Base-by-base conservation (phyloP, 35 echinoderm and acorn worm genomes). In the Acanthaster planci region DNA sequence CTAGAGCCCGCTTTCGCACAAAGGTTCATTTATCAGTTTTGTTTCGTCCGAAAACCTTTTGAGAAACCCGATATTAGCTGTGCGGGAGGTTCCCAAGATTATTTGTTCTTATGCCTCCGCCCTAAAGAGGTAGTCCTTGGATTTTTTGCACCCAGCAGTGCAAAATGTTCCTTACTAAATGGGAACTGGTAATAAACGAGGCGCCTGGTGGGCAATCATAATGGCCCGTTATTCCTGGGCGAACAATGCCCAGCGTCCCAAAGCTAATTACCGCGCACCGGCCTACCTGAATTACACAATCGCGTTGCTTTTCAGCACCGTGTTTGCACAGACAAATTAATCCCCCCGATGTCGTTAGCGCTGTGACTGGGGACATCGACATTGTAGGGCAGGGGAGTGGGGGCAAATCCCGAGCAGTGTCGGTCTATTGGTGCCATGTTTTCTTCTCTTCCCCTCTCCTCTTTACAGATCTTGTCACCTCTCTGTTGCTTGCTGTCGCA, bases 401-500 rank as follows among this genome's bases (percentile, higher is more conserved):
- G 23, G 23, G 64, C 30, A 72, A 72, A 72, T 72, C 64, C 64
- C 26, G 14, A 35, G 64, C 64, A 31, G 64, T 47, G 42, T 47
- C 42, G 42, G 12, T 47, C 12, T 47, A 47, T 4, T 47, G 42
- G 4, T 12, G 12, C 42, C 12, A 6, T 47, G 4, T 47, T 47
- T 4, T 47, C 42, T 14, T 72, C 26, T 26, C 34, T 29, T 30
- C 64, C 14, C 23, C 30, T 34, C 34, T 59, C 19, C 27, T 59
- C 64, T 72, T 2, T 72, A 31, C 21, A 72, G 64, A 72, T 72
- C 64, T 72, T 72, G 64, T 72, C 64, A 72, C 64, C 64, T 72
- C 64, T 72, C 34, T 72, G 64, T 31, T 14, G 64, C 64, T 26
- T 26, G 10, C 56, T 26, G 19, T 59, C 56, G 42, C 4, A 47